phyloP scores from a whole-genome alignment of 2,888 invertebrate species.

The Sthenelais limicola region DNA sequence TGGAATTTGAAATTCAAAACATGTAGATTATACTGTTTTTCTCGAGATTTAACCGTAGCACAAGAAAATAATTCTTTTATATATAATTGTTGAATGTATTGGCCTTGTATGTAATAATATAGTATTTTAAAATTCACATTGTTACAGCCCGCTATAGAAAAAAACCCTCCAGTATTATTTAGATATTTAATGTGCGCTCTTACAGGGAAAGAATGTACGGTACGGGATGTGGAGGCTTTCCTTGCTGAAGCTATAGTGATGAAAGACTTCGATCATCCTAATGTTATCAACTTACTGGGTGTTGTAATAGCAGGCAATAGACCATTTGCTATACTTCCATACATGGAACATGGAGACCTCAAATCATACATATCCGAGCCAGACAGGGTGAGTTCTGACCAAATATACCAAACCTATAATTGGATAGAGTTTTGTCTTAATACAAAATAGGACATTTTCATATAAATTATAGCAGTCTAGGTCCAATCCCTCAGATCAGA shows the following conservation, averaged over 20 bases:
- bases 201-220: conserved; percentile 30
- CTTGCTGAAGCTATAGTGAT: conserved; percentile 58
- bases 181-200: not conserved
- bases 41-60: no score
- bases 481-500: no score
- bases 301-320: conserved; percentile 66
- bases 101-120: no score
- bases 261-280: conserved; percentile 72
- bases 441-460: no score
- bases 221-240: conserved; percentile 46
- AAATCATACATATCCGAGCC: conserved; percentile 51
- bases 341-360: conserved; percentile 71
- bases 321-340: conserved; percentile 72
- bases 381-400: conserved; percentile 40
- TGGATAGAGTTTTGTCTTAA: no score
- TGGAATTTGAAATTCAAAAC: no score
- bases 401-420: no score
- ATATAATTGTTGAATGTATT: no score
- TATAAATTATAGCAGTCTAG: no score
- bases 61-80: no score
- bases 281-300: conserved; percentile 71
- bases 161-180: not conserved
- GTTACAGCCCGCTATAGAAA: not conserved
- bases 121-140: no score
- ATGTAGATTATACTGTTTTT: no score